phyloP scores from a whole-genome alignment of 1,140 invertebrate species.

The Ganaspis sp. region DNA sequence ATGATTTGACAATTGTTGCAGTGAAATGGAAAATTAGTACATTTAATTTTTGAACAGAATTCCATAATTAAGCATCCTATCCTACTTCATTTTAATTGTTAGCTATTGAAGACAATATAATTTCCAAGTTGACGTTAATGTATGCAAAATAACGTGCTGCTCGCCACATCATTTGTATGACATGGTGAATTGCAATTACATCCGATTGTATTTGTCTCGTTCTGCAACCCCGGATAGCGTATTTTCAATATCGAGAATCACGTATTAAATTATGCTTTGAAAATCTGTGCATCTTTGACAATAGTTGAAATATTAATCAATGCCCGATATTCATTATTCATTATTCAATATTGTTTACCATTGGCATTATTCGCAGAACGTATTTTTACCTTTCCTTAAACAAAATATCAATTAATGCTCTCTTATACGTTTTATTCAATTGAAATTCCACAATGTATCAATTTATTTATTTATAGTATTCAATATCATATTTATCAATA shows the following conservation, averaged over 20 bases:
- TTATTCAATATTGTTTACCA: background rate
- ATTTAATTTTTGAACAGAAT: background rate
- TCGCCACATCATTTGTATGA: constrained; percentile 2
- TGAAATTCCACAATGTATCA: background rate
- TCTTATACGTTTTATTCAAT: background rate
- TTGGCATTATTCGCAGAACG: background rate
- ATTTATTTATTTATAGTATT: too few species aligned
- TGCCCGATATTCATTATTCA: background rate
- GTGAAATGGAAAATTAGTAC: background rate
- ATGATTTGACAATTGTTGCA: background rate
- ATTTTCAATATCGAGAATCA: constrained; percentile 16
- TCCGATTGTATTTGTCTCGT: constrained; percentile 17
- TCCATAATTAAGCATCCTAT: background rate
- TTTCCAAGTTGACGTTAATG: constrained; percentile 7
- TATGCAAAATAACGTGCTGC: constrained; percentile 3
- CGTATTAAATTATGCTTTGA: constrained; percentile 21
- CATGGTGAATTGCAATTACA: constrained; percentile 17
- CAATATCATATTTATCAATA: too few species aligned
- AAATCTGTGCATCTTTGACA: constrained; percentile 5
- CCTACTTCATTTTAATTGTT: background rate
- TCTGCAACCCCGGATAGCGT: constrained; percentile 8
- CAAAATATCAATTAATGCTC: background rate
- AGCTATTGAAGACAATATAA: constrained; percentile 17
- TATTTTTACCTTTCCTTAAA: background rate
- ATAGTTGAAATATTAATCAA: background rate